Evolutionary conservation across 2,113 vertebrate species (phyloP).

Genomic region (Hippocampus comes): DNA sequence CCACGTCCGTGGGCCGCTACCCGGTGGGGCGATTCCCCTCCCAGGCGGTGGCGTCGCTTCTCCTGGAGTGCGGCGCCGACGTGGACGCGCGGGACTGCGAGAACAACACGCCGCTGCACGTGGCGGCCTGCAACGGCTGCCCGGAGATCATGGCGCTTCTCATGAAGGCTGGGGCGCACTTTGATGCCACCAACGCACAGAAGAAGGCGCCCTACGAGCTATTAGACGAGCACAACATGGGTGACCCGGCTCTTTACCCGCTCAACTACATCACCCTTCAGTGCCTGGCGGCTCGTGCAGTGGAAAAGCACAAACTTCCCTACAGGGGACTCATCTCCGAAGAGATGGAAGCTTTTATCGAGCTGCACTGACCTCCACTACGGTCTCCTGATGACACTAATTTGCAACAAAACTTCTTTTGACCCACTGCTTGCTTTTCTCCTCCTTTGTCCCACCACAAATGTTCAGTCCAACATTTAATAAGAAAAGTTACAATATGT

Average conservation of each 20-base stretch:
- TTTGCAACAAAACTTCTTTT: background rate
- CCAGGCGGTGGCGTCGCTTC: slow-evolving; percentile 79
- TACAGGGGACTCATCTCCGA: slow-evolving; percentile 92
- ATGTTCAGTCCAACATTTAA: background rate
- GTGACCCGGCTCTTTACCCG: slow-evolving; percentile 82
- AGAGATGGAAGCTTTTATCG: slow-evolving; percentile 93
- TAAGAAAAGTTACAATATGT: background rate
- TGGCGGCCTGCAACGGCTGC: slow-evolving; percentile 82
- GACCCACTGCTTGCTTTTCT: background rate
- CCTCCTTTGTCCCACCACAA: background rate
- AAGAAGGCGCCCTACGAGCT: slow-evolving; percentile 87
- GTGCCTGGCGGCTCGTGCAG: slow-evolving; percentile 90
- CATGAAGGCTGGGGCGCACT: slow-evolving; percentile 84
- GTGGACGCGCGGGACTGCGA: slow-evolving; percentile 88
- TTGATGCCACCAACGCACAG: slow-evolving; percentile 88
- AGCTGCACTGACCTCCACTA: slow-evolving; percentile 79
- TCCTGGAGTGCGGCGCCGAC: slow-evolving; percentile 88
- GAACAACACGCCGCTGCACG: slow-evolving; percentile 90
- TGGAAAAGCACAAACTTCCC: slow-evolving; percentile 88
- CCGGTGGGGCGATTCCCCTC: slow-evolving; percentile 92
- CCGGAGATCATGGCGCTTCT: slow-evolving; percentile 85
- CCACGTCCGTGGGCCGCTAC: slow-evolving; percentile 88
- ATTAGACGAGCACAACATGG: slow-evolving; percentile 83
- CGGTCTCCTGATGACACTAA: slow-evolving; percentile 22
- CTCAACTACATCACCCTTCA: slow-evolving; percentile 89